Conservation (phyloP, 1,140 invertebrate species). For the Zaprionus ornatus region DNA sequence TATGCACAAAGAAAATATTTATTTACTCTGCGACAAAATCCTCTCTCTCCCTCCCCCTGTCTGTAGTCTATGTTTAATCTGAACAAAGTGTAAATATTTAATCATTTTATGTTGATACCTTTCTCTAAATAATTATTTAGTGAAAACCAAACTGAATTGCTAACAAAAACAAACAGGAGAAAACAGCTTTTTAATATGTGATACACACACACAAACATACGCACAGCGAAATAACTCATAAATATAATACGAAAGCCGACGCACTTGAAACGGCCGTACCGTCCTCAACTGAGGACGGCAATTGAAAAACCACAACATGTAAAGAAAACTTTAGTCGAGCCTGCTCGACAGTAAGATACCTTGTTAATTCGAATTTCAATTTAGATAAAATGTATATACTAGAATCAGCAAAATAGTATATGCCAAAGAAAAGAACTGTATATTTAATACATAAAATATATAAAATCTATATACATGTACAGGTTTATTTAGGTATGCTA, state of each 20-base stretch:
- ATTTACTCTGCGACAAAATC: background rate
- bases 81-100: constrained; percentile 6
- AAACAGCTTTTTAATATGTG: constrained; percentile 43
- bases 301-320: constrained; percentile 32
- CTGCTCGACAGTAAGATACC: background rate
- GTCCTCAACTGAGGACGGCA: constrained; percentile 34
- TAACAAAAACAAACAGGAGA: background rate
- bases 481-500: too few relatives aligned
- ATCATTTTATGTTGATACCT: background rate
- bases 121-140: constrained; percentile 1
- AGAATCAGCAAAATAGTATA: too few relatives aligned
- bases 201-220: constrained; percentile 13
- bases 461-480: too few relatives aligned
- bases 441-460: too few relatives aligned
- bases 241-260: constrained; percentile 34
- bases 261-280: constrained; percentile 30
- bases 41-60: background rate
- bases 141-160: background rate
- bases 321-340: background rate
- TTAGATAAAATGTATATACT: too few relatives aligned
- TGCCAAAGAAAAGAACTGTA: too few relatives aligned
- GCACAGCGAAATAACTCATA: constrained; percentile 21
- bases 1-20: background rate
- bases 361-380: too few relatives aligned
- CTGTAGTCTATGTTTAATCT: background rate